phyloP scores from a whole-genome alignment of 2,113 vertebrate species.

The Cyanoramphus novaezelandiae region DNA sequence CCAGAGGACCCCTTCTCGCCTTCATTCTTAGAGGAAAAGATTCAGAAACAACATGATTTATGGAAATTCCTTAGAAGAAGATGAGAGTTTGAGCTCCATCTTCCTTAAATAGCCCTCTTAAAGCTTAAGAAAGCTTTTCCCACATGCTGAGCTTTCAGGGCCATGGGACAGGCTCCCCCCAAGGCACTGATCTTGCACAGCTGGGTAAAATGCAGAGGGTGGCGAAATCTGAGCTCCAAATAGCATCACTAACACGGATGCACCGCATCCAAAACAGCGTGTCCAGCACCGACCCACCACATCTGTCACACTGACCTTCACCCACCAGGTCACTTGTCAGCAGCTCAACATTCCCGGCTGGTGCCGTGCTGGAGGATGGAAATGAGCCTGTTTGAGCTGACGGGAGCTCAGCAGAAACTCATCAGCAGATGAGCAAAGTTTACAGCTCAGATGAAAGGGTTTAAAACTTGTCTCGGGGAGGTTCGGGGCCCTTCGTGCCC shows the following conservation, averaged over 20 bases:
- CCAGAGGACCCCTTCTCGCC: not conserved
- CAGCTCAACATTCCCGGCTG: fast-evolving
- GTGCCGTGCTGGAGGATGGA: not conserved
- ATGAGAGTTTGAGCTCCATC: not conserved
- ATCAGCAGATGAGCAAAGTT: conserved; percentile 20
- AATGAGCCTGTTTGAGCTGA: not conserved
- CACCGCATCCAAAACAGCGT: fast-evolving
- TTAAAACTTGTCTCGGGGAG: not conserved
- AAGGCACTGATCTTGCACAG: not conserved
- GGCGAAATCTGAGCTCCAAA: not conserved
- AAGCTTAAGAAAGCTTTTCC: not conserved
- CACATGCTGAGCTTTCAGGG: not conserved
- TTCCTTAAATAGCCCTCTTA: not conserved
- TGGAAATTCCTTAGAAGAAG: not conserved
- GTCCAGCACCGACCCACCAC: fast-evolving
- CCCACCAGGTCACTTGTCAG: not conserved
- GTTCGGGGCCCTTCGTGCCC: not conserved
- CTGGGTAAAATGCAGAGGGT: not conserved
- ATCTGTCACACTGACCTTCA: not conserved
- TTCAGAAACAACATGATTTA: not conserved
- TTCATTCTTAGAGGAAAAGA: not conserved
- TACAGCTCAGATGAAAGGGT: conserved; percentile 5
- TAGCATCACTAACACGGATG: fast-evolving
- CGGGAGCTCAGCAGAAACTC: not conserved
- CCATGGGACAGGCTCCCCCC: not conserved